Conservation (phyloP, 2,797 vertebrate genomes). For the Tiaroga cobitis region DNA sequence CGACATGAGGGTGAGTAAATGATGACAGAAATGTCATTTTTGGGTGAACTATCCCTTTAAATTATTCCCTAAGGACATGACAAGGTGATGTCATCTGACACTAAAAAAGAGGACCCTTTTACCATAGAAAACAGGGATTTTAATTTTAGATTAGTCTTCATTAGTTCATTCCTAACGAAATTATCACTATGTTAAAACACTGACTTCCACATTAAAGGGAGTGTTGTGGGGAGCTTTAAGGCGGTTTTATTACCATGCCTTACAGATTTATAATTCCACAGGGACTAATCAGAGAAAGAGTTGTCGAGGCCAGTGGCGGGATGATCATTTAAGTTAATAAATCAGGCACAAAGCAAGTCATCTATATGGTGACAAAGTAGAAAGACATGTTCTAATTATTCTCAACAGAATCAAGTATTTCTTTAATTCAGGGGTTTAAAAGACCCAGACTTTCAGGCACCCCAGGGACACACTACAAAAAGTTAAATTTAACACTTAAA, state of each 20-base stretch:
- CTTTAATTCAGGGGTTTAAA: neutral
- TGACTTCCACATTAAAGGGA: neutral
- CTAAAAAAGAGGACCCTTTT: conserved; percentile 14
- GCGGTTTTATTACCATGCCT: conserved; percentile 31
- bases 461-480: neutral
- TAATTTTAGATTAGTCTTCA: neutral
- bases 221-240: neutral
- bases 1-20: too few species aligned
- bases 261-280: conserved; percentile 11
- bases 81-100: conserved; percentile 20
- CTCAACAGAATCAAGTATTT: neutral
- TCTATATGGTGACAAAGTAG: neutral
- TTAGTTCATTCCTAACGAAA: conserved; percentile 5
- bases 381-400: conserved; percentile 3
- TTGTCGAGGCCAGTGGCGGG: conserved; percentile 11
- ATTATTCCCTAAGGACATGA: conserved; percentile 6
- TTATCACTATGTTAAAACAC: conserved; percentile 29
- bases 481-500: neutral
- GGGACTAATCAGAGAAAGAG: conserved; percentile 20
- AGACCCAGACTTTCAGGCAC: neutral
- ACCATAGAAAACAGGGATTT: neutral
- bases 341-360: neutral
- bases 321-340: conserved; percentile 35
- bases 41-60: neutral
- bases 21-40: too few species aligned